Percentiles rank a stretch among this genome's conserved stretches.
Conservation (phyloP, 2,888 invertebrate species). For the Thyatira batis region DNA sequence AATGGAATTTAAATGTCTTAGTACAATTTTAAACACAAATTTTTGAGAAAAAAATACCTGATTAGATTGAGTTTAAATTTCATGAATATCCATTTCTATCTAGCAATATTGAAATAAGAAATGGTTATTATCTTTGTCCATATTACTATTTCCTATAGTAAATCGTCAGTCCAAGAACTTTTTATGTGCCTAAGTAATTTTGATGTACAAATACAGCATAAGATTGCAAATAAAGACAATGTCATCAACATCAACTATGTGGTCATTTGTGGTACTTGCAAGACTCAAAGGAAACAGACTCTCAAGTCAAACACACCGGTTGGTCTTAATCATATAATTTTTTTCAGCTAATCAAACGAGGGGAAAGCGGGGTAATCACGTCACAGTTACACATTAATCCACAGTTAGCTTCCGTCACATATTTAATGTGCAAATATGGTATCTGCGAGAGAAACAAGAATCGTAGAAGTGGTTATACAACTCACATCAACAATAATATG, state of each 20-base stretch:
- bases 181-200: too few species aligned
- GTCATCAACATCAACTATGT: background rate
- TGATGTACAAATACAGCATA: too few species aligned
- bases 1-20: too few species aligned
- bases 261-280: background rate
- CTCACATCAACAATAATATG: conserved; percentile 59
- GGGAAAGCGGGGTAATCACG: background rate
- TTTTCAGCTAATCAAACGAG: background rate
- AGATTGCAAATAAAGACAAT: too few species aligned
- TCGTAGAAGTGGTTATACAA: conserved; percentile 40
- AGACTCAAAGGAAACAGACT: background rate
- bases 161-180: too few species aligned
- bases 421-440: background rate
- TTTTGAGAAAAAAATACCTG: too few species aligned
- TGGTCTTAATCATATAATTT: background rate
- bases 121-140: too few species aligned
- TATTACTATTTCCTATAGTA: too few species aligned
- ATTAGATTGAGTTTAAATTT: too few species aligned
- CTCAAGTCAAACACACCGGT: background rate
- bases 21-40: too few species aligned
- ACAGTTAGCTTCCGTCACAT: conserved; percentile 1
- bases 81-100: too few species aligned
- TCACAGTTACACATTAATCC: background rate
- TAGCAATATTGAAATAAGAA: too few species aligned
- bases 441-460: background rate